Conservation (phyloP, 2,797 vertebrate genomes). For the Peromyscus nudipes region DNA sequence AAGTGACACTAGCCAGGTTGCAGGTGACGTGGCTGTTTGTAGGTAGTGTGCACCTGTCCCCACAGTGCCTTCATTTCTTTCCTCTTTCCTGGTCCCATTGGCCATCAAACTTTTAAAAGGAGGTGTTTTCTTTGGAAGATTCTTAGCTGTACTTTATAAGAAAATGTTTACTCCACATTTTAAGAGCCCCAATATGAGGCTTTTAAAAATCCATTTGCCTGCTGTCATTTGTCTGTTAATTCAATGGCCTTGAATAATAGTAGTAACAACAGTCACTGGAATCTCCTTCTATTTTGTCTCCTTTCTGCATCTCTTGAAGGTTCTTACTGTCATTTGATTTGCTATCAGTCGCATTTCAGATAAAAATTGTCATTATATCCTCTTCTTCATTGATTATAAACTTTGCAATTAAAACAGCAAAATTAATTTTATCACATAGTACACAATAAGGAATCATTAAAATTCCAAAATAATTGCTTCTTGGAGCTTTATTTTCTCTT, state of each 20-base stretch:
- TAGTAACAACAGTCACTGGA: background rate
- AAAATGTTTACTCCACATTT: background rate
- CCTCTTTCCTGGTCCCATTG: conserved; percentile 53
- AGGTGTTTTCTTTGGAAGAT: background rate
- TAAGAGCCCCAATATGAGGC: background rate
- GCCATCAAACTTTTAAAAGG: background rate
- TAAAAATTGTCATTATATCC: background rate
- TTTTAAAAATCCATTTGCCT: conserved; percentile 32
- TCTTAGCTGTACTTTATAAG: background rate
- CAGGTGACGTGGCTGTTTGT: conserved; percentile 67
- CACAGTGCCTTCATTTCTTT: background rate
- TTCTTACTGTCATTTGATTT: background rate
- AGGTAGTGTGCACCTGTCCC: background rate
- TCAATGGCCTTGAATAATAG: conserved; percentile 56
- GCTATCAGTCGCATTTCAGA: background rate
- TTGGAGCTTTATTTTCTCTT: conserved; percentile 32
- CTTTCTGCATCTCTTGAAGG: conserved; percentile 62
- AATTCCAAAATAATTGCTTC: background rate
- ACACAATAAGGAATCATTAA: conserved; percentile 36
- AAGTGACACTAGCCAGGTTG: conserved; percentile 65
- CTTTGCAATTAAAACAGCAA: conserved; percentile 47
- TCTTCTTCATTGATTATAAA: conserved; percentile 56
- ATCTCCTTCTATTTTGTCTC: background rate
- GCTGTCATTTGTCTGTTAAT: background rate
- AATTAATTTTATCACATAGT: conserved; percentile 26